Percentiles rank a stretch among this genome's conserved stretches.
These are phyloP conservation scores for Malacoraja senta DNA, from an alignment of 2,797 vertebrate species.

Conservation along the genomic window DNA sequence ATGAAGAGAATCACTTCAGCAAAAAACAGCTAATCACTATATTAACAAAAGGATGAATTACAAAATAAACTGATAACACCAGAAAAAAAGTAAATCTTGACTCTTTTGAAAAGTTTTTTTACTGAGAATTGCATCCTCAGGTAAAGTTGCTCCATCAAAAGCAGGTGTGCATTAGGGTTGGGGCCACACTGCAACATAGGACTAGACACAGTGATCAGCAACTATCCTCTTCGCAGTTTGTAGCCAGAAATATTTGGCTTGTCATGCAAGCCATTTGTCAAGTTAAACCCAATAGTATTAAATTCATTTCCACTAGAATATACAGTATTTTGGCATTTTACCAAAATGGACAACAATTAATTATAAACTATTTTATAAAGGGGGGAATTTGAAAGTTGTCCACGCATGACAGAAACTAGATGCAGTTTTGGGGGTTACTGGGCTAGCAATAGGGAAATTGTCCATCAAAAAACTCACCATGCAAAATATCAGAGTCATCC, in stretches of 20 bases:
- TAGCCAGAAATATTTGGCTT: background rate
- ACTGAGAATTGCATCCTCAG: background rate
- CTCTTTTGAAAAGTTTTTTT: background rate
- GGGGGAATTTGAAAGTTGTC: background rate
- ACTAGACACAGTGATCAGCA: background rate
- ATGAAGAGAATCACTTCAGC: background rate
- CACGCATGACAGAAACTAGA: background rate
- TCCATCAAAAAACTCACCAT: conserved; percentile 62
- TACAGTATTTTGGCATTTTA: background rate
- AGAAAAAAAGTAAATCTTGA: background rate
- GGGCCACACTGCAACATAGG: too few relatives aligned
- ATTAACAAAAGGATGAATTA: background rate
- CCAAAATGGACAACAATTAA: background rate
- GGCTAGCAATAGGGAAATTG: background rate
- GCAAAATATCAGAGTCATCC: conserved; percentile 93
- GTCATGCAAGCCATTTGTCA: background rate
- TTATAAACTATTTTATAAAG: background rate
- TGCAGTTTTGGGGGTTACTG: background rate
- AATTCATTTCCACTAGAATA: background rate
- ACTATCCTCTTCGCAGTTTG: background rate
- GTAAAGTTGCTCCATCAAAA: background rate
- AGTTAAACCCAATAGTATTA: background rate
- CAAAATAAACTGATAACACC: background rate
- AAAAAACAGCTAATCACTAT: background rate
- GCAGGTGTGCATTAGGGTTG: background rate